These are phyloP conservation scores for Corbicula japonica DNA, from an alignment of 2,888 invertebrate genomes.

Conservation along the genomic window DNA sequence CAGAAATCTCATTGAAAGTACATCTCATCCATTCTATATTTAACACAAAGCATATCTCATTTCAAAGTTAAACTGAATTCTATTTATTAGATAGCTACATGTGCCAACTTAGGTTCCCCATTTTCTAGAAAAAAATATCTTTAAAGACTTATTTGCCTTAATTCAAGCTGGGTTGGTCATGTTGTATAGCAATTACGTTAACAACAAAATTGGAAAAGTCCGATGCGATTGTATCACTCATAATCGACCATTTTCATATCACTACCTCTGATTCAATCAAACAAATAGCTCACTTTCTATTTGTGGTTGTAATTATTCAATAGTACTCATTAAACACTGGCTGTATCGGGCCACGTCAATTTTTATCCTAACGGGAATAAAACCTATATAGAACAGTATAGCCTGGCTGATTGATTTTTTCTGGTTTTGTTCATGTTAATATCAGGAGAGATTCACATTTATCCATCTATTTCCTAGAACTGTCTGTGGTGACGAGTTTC, in stretches of 20 bases:
- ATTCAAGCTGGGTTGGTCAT: no score
- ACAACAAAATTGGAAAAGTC: not conserved
- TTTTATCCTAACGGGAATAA: conserved; percentile 24
- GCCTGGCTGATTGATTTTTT: conserved; percentile 25
- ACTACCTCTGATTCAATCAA: conserved; percentile 6
- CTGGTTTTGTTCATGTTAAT: conserved; percentile 26
- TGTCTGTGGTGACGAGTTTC: no score
- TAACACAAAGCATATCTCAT: no score
- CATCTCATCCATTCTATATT: no score
- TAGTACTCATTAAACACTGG: conserved; percentile 32
- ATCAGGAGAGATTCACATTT: conserved; percentile 12
- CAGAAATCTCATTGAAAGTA: no score
- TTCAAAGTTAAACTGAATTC: no score
- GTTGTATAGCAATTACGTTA: not conserved
- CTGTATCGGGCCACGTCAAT: conserved; percentile 22
- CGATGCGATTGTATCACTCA: not conserved
- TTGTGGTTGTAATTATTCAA: conserved; percentile 29
- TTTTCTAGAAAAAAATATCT: no score
- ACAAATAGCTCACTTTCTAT: conserved; percentile 1
- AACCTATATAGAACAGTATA: conserved; percentile 10
- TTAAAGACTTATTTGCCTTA: no score
- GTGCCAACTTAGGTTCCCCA: no score
- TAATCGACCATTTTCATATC: not conserved
- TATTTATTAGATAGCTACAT: no score
- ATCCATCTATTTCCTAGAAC: conserved; percentile 12